Base-by-base conservation (phyloP, 2,113 vertebrate genomes). In the Chlamydotis undulata region DNA sequence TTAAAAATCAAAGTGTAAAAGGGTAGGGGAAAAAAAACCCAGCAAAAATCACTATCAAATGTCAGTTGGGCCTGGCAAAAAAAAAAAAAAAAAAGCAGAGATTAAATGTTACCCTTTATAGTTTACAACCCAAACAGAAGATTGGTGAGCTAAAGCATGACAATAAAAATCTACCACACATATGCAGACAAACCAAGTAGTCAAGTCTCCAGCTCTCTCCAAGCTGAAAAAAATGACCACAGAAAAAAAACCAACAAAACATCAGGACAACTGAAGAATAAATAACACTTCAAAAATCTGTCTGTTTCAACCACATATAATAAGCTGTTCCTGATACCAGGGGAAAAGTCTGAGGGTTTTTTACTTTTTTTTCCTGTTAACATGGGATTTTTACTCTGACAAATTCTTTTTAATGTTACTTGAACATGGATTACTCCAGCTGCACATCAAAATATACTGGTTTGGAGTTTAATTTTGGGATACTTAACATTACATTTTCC, bases 1-100 rank as follows among this genome's bases (percentile, higher is more conserved):
- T 87, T 87, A 95, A 96, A 96, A 93, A 95, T 79, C 69, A 83
- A 80, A 95, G 70, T 22, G 41, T 78, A 84, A 94, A 94, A 97
- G 83, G 77, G 80, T 89, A 79, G 21, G 5, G 19, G 5, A 15
- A 39, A 49, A 87, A 60, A 19, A 53, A 41, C 0, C 2, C 22
- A 63, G 5, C 45, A 89, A 93, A 93, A 84, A 70, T 79, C 79
- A 59, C 43, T 91, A 95, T 86, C 50, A 94, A 96, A 88, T 91
- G 87, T 92, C 95, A 95, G 53, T 57, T 1, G 4, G 77, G 52
- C 55, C 37, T 73, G 61, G 55, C 39, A 81, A 81, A 94, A 94
- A 90, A 86, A 65, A 33, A 81, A 78, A 92, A 93, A 90, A 85
- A 65, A 35, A 91, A 79, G 3, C n/a, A 35, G 73, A 94, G 56